These are phyloP conservation scores for Loripinus fragilis DNA, from an alignment of 2,888 invertebrate genomes.

Conservation along the genomic window DNA sequence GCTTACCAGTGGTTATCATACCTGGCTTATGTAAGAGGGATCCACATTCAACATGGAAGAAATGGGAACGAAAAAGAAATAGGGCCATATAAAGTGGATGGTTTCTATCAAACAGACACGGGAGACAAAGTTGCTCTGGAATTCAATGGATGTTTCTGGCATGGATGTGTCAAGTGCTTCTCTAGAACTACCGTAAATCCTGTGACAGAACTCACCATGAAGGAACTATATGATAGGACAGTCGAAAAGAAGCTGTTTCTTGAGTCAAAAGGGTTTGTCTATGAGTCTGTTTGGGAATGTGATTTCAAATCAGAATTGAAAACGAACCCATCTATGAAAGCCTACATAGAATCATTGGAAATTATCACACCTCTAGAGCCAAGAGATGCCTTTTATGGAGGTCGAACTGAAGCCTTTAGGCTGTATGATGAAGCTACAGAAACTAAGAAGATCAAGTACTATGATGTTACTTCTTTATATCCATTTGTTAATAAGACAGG, in stretches of 20 bases:
- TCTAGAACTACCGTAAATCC: constrained; percentile 22
- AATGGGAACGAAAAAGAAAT: constrained; percentile 31
- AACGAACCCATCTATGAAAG: constrained; percentile 28
- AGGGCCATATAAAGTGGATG: constrained; percentile 50
- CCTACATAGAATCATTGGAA: constrained; percentile 24
- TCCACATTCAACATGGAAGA: constrained; percentile 31
- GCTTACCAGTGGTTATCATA: constrained; percentile 42
- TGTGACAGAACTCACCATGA: constrained; percentile 32
- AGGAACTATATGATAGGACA: constrained; percentile 27
- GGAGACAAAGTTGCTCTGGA: constrained; percentile 30
- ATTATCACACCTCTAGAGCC: constrained; percentile 54
- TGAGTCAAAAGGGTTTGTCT: constrained; percentile 37
- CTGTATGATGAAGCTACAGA: constrained; percentile 48
- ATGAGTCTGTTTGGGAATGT: constrained; percentile 63
- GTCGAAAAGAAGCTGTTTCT: constrained; percentile 31
- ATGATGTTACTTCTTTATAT: constrained; percentile 65
- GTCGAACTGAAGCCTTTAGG: constrained; percentile 64
- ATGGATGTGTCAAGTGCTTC: constrained; percentile 19
- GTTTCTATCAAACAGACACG: constrained; percentile 22
- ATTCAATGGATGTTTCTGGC: constrained; percentile 38
- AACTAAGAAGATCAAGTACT: constrained; percentile 63
- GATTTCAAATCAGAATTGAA: constrained; percentile 49
- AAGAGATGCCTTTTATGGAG: constrained; percentile 71
- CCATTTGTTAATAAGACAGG: constrained; percentile 64
- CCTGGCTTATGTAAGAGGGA: constrained; percentile 4